Evolutionary conservation across 2,888 invertebrate genomes (phyloP), one percentile per base, ranked within the genome.

Genomic region (Platycheirus albimanus): DNA sequence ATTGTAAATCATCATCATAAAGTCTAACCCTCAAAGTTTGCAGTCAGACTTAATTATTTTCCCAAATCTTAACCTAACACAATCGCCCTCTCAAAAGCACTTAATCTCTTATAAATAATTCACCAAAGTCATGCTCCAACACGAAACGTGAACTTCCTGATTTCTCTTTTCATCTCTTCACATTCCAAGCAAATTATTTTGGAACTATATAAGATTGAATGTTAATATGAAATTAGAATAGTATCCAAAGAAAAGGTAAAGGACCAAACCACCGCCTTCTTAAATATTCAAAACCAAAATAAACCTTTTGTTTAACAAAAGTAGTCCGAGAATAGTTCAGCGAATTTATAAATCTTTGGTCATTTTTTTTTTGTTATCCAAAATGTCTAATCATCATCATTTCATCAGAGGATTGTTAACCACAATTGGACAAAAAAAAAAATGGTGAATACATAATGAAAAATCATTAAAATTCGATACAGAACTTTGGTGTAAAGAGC

Each of bases 381-480:
- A 75, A 70, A 20, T 47, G 20, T 70, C 61, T 71, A 63, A 77
- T 70, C 64, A 47, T 83, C 78, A 78, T 78, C 78, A 83, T 78
- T 74, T 78, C 77, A 71, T 77, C 76, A 72, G 41, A 33, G 7
- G 20, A 20, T 58, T 24, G 2, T 15, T 24, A 71, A 49, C 63
- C 74, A 17, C 78, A 83, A 83, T 33, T 58, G 54, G 63, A 45
- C n/a, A 71, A 41, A 41, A 63, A 72, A n/a, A 43, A 77, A 67
- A 72, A 67, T 69, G 69, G 78, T 78, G 83, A 78, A 83, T 83
- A 83, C 69, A 61, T 78, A 78, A 78, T 78, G 72, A 83, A 83
- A 77, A 83, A 83, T 78, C 78, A 83, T 78, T 83, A 83, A 78
- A 78, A 83, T 83, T 78, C 83, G 63, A 78, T 78, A 74, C 71